Evolutionary conservation across 2,113 vertebrate genomes (phyloP).

Genomic region (Pogonocichla stellata): DNA sequence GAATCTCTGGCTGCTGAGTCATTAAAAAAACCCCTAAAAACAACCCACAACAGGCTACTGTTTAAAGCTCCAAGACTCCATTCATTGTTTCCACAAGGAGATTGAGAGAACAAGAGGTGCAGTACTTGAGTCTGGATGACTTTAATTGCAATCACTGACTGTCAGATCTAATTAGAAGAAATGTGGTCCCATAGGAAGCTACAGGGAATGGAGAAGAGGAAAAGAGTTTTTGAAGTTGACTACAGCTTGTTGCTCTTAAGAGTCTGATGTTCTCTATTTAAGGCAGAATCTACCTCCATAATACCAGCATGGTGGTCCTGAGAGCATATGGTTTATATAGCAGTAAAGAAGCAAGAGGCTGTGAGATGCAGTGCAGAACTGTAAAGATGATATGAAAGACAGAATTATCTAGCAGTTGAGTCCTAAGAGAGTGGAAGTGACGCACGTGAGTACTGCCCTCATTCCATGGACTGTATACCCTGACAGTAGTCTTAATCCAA

Average conservation of each 20-base stretch:
- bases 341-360: not conserved
- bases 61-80: not conserved
- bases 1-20: not conserved
- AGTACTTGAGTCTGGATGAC: not conserved
- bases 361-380: not conserved
- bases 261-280: not conserved
- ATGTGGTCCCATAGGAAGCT: not conserved
- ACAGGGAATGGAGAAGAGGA: not conserved
- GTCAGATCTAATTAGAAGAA: not conserved
- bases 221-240: not conserved
- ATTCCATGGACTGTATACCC: not conserved
- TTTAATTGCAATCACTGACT: not conserved
- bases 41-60: rapidly evolving
- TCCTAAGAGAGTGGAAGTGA: not conserved
- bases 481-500: not conserved
- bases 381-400: not conserved
- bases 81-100: not conserved
- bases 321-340: not conserved
- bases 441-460: not conserved
- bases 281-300: not conserved
- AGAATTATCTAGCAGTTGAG: not conserved
- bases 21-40: not conserved
- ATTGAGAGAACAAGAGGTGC: not conserved
- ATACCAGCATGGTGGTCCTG: not conserved
- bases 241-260: not conserved